Conservation (phyloP, 2,797 vertebrate genomes). For the Aratinga solstitialis region DNA sequence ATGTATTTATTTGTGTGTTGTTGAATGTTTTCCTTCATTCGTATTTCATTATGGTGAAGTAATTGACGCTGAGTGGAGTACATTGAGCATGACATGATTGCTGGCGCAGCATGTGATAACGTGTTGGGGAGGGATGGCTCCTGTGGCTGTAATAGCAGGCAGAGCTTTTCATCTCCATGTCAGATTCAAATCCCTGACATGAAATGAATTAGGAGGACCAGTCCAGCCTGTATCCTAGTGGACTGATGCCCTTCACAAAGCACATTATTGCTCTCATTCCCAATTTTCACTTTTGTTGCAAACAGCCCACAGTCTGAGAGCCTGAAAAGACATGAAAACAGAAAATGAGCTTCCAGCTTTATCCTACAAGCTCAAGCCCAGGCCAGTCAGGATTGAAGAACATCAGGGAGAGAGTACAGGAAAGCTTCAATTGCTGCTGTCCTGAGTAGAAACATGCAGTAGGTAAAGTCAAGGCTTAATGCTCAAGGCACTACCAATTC, state of each 20-base stretch:
- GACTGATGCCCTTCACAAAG: neutral
- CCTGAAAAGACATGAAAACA: neutral
- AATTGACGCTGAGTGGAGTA: neutral
- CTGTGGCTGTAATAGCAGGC: neutral
- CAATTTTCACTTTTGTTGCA: neutral
- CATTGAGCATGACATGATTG: neutral
- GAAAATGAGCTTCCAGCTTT: neutral
- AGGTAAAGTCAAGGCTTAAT: neutral
- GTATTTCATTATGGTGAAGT: neutral
- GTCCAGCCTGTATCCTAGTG: neutral
- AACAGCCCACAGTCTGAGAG: neutral
- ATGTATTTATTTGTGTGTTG: neutral
- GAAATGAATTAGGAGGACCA: slow-evolving; percentile 4
- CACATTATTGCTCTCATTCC: neutral
- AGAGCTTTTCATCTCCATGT: neutral
- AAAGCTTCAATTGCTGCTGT: neutral
- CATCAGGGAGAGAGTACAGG: neutral
- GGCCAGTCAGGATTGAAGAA: neutral
- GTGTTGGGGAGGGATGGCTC: neutral
- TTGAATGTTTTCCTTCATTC: neutral
- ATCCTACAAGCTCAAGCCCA: neutral
- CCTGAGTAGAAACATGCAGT: neutral
- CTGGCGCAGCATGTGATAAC: neutral
- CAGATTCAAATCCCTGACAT: neutral
- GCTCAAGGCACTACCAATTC: neutral